Evolutionary conservation across 2,888 invertebrate species (phyloP).

Genomic region (Aspidiotus rigidus): DNA sequence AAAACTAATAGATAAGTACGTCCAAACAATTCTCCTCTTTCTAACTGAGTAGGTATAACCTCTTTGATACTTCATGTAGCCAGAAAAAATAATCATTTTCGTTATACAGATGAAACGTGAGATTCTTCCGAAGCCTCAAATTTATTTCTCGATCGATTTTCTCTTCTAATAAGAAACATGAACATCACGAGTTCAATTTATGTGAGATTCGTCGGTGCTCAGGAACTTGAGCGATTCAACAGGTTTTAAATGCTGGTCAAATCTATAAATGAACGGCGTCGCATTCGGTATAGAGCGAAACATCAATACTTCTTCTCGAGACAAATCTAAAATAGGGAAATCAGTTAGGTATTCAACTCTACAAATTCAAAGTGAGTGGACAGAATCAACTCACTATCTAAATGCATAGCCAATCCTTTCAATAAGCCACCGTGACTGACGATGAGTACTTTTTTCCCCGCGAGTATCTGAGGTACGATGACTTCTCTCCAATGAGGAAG

Average conservation of each 20-base stretch:
- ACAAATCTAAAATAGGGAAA: constrained; percentile 45
- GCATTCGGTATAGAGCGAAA: constrained; percentile 54
- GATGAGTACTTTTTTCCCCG: constrained; percentile 67
- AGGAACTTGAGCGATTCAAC: constrained; percentile 53
- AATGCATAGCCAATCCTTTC: constrained; percentile 74
- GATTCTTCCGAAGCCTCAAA: no score
- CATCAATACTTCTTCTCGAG: constrained; percentile 52
- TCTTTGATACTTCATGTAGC: no score
- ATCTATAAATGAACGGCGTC: constrained; percentile 55
- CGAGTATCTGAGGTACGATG: constrained; percentile 72
- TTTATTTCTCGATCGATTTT: no score
- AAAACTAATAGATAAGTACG: no score
- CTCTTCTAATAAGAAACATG: no score
- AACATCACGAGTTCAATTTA: no score
- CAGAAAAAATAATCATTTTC: no score
- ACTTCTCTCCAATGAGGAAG: constrained; percentile 78
- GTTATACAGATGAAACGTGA: no score
- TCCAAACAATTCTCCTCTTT: no score
- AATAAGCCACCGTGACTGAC: constrained; percentile 81
- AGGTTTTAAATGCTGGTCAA: constrained; percentile 52
- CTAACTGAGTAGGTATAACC: no score
- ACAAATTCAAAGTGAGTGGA: no score
- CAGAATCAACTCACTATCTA: constrained; percentile 55
- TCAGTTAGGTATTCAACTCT: no score
- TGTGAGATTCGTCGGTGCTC: constrained; percentile 50